Evolutionary conservation across 2,113 vertebrate genomes (phyloP), one percentile per base, ranked within the genome.

Genomic region (Solea senegalensis): DNA sequence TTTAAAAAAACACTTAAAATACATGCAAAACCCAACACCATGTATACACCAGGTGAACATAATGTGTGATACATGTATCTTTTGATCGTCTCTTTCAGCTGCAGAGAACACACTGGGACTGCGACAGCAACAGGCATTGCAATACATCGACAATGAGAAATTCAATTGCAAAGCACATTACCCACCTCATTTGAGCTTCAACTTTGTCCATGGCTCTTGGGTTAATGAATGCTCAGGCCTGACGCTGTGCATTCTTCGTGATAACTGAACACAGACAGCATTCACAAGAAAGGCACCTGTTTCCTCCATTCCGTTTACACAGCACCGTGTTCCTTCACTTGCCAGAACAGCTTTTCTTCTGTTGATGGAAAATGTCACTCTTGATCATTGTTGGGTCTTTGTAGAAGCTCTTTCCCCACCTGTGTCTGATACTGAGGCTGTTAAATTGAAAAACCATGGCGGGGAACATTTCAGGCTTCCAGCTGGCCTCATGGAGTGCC

Each of bases 401-500:
- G 61, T 34, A 57, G 46, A 56, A 44, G 62, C 66, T 62, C 58
- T 49, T 56, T 56, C 68, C 27, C 63, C 79, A 86, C 80, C 81
- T 85, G 74, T 58, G 74, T 63, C 69, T 21, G 39, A 59, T 50
- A 74, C 56, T 60, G 69, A 73, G 65, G 61, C 65, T 54, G 65
- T 51, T 64, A 11, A 69, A 51, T 73, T 34, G 34, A 50, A 65
- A 88, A 88, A 91, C 79, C 84, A 58, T 64, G 70, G 74, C 65
- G 67, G 83, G 77, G 76, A 75, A 81, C 88, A 88, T 89, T 87
- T 62, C 82, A 92, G 83, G 53, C 80, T 58, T 60, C 84, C 86
- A 93, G 87, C 83, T 92, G 86, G 91, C 68, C 86, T 65, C 74
- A 61, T 69, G 72, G 90, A 94, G 83, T 82, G 73, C 69, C 92